These are phyloP conservation scores for Ethmia dodecea DNA, from an alignment of 2,888 invertebrate genomes.

Conservation along the genomic window DNA sequence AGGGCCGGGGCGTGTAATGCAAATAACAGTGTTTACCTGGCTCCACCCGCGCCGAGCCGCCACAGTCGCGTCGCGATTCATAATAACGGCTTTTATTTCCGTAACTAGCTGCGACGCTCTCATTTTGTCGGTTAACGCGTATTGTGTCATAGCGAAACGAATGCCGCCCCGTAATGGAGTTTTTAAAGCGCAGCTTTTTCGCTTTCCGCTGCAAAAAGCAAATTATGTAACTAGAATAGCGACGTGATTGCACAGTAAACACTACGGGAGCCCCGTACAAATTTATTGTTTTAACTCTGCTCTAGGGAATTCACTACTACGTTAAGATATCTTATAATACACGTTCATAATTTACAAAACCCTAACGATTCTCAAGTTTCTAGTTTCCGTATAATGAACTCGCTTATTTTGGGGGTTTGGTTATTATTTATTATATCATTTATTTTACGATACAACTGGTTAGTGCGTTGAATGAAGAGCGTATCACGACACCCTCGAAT, in stretches of 20 bases:
- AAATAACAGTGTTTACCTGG: constrained; percentile 65
- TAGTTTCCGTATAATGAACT: constrained; percentile 26
- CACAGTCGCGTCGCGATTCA: constrained; percentile 37
- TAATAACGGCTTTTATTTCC: constrained; percentile 69
- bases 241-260: constrained; percentile 49
- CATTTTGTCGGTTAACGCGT: constrained; percentile 67
- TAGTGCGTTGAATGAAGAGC: constrained; percentile 23
- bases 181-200: constrained; percentile 63
- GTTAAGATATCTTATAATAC: constrained; percentile 1
- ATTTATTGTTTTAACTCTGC: constrained; percentile 47
- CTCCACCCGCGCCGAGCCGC: constrained; percentile 26
- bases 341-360: constrained; percentile 10
- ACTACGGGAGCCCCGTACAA: constrained; percentile 35
- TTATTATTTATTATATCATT: constrained; percentile 28
- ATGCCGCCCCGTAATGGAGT: constrained; percentile 62
- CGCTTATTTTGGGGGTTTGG: constrained; percentile 19
- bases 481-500: constrained; percentile 26
- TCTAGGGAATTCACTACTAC: constrained; percentile 28
- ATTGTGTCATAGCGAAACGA: constrained; percentile 64
- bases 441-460: constrained; percentile 22
- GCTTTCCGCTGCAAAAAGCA: constrained; percentile 43
- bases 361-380: constrained; percentile 15
- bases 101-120: constrained; percentile 67
- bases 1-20: constrained; percentile 55
- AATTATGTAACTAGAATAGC: constrained; percentile 58